phyloP scores from a whole-genome alignment of 1,140 invertebrate genomes.

The Proales similis region DNA sequence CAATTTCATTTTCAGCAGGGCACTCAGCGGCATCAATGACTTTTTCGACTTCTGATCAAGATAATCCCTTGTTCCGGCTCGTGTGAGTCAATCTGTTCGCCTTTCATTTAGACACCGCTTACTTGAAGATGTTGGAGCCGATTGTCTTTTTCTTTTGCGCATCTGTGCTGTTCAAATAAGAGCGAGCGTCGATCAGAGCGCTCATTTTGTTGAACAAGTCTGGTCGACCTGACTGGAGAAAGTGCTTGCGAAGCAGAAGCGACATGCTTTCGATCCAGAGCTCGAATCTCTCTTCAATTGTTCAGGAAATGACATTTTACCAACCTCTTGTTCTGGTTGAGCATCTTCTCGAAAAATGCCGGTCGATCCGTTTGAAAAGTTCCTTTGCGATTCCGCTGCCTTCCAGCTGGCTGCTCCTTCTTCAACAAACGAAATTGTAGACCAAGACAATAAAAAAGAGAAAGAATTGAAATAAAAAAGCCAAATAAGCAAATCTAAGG shows the following conservation, averaged over 20 bases:
- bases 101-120: too few relatives aligned
- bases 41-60: slow-evolving; percentile 29
- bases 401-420: slow-evolving; percentile 7
- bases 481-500: background rate
- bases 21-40: slow-evolving; percentile 14
- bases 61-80: slow-evolving; percentile 3
- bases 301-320: background rate
- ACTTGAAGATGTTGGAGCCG: background rate
- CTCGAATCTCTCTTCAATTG: background rate
- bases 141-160: slow-evolving; percentile 15
- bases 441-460: background rate
- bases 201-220: slow-evolving; percentile 32
- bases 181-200: slow-evolving; percentile 12
- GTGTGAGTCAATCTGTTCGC: too few relatives aligned
- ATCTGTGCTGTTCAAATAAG: slow-evolving; percentile 24
- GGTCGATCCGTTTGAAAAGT: slow-evolving; percentile 9
- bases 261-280: slow-evolving; percentile 5
- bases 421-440: background rate
- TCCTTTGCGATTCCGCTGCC: slow-evolving; percentile 7
- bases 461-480: background rate
- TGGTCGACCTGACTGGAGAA: slow-evolving; percentile 31
- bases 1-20: slow-evolving; percentile 12
- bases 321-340: slow-evolving; percentile 24
- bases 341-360: slow-evolving; percentile 14
- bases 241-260: slow-evolving; percentile 31